Evolutionary conservation across 2,797 vertebrate genomes (phyloP), one percentile per base, ranked within the genome.

Genomic region (Spea hammondii): DNA sequence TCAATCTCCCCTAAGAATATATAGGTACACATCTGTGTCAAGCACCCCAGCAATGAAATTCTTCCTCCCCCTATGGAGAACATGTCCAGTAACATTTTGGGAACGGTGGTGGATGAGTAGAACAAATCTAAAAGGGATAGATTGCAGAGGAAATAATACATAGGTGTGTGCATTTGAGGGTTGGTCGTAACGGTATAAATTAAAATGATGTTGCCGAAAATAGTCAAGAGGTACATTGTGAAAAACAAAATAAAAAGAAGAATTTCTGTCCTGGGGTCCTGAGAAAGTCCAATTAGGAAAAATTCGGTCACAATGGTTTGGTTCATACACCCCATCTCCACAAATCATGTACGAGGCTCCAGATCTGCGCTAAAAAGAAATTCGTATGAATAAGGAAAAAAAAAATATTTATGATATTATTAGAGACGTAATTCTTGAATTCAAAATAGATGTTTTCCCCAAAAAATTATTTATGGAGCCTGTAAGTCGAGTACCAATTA

Each of bases 91-190:
- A 77, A 10, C 7, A 62, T 12, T 70, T 70, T 70, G 6, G 75
- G 75, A 13, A 77, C 54, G 6, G 46, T 12, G 32, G 2, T 45
- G 5, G 75, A 77, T 70, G 55, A 62, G 55, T 8, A 70, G 47
- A 17, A 44, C 4, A 77, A 47, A 50, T 77, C 75, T 32, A 77
- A 4, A 50, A 77, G n/a, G 1, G 66, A 70, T 69, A 77, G 11
- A 59, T 77, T 60, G 8, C 75, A 77, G 14, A 77, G 46, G 14
- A 77, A 77, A 50, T 48, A 77, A 49, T 77, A 77, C 75, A 77
- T 77, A 9, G 75, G 75, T 0, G 11, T 60, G 66, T 77, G 75
- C 17, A 77, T 8, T 10, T 45, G 46, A 60, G 66, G 17, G 10
- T 10, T 69, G 46, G 62, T 5, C 1, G 60, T 6, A 51, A 69